Evolutionary conservation across 2,797 vertebrate genomes (phyloP).

Genomic region (Apogon talboti): DNA sequence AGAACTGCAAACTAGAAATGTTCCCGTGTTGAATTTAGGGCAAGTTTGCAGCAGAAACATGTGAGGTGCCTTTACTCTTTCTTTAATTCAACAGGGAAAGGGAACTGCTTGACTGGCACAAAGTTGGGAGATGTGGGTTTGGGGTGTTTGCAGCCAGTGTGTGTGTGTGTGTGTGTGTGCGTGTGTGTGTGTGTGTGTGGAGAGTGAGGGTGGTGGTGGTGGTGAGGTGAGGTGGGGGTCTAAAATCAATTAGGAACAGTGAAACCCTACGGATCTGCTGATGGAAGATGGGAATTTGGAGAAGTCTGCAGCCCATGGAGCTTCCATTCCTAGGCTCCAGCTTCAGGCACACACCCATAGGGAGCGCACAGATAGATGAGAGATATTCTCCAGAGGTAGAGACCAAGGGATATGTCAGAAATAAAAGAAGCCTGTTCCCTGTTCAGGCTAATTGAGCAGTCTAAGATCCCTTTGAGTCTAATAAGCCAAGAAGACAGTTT

Average conservation of each 20-base stretch:
- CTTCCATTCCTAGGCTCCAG: constrained; percentile 76
- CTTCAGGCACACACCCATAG: constrained; percentile 82
- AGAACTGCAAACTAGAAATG: constrained; percentile 79
- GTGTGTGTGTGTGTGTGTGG: neutral
- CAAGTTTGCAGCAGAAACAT: constrained; percentile 76
- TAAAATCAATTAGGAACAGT: constrained; percentile 85
- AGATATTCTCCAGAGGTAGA: constrained; percentile 79
- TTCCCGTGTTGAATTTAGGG: constrained; percentile 80
- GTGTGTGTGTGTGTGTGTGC: too few species aligned
- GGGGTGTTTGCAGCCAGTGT: constrained; percentile 52
- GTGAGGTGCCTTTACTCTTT: constrained; percentile 67
- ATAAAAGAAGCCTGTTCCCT: constrained; percentile 85
- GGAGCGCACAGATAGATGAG: constrained; percentile 85
- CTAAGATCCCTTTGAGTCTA: constrained; percentile 82
- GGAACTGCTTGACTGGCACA: constrained; percentile 70
- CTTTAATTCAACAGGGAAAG: constrained; percentile 74
- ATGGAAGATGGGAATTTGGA: constrained; percentile 76
- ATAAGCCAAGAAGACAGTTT: constrained; percentile 51
- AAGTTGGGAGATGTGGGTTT: constrained; percentile 63
- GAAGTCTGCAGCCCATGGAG: constrained; percentile 68
- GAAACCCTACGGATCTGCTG: constrained; percentile 77
- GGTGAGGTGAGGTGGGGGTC: constrained; percentile 7
- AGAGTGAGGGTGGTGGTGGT: constrained; percentile 23
- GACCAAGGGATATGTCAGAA: constrained; percentile 79
- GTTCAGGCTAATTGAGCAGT: constrained; percentile 90